phyloP scores from a whole-genome alignment of 2,797 vertebrate genomes.

The Sternotherus odoratus region DNA sequence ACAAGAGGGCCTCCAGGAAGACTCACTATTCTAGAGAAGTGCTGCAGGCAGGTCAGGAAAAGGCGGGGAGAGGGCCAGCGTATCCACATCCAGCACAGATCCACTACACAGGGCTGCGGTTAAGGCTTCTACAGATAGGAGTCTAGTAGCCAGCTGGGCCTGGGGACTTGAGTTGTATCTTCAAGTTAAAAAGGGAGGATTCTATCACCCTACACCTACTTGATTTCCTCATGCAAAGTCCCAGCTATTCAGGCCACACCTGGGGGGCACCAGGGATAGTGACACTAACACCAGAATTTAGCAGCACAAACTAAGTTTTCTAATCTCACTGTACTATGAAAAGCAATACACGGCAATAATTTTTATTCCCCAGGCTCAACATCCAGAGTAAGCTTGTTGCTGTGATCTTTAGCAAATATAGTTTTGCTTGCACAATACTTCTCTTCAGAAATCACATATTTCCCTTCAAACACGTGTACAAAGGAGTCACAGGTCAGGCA shows the following conservation, averaged over 20 bases:
- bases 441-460: conserved; percentile 61
- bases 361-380: conserved; percentile 38
- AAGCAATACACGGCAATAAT: conserved; percentile 6
- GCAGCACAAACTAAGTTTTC: conserved; percentile 16
- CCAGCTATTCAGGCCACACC: rapidly evolving
- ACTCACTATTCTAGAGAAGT: rapidly evolving
- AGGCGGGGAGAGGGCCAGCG: rapidly evolving
- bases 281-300: conserved; percentile 28
- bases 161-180: neutral
- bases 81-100: neutral
- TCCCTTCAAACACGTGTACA: conserved; percentile 54
- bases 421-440: conserved; percentile 66
- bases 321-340: neutral
- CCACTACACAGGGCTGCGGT: rapidly evolving
- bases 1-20: rapidly evolving
- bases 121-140: neutral
- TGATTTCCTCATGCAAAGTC: neutral
- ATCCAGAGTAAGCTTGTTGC: conserved; percentile 30
- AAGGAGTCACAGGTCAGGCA: conserved; percentile 51
- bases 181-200: neutral
- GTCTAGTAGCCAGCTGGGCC: neutral
- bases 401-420: conserved; percentile 64
- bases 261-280: neutral
- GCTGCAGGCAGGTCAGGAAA: neutral
- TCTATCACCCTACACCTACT: rapidly evolving